Evolutionary conservation across 2,113 vertebrate genomes (phyloP).

Genomic region (Pampusana beccarii): DNA sequence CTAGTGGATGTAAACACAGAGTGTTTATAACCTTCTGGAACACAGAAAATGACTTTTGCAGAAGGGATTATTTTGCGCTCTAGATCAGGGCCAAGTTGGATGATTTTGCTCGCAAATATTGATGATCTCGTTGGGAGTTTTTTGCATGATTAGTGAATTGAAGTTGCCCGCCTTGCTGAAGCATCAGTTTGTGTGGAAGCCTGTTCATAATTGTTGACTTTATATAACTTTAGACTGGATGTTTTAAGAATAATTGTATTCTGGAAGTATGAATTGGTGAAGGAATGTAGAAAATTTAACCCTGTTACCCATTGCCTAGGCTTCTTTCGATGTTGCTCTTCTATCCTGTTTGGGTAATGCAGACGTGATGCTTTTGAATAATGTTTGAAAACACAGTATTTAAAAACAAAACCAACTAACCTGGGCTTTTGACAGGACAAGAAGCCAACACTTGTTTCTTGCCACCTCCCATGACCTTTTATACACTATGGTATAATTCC

Average conservation of each 20-base stretch:
- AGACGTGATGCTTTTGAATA: constrained; percentile 49
- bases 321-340: constrained; percentile 31
- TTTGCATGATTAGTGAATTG: not conserved
- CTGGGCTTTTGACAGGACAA: constrained; percentile 61
- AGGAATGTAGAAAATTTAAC: not conserved
- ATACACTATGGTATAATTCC: constrained; percentile 52
- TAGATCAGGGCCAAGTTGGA: not conserved
- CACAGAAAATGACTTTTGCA: not conserved
- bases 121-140: not conserved
- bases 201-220: not conserved
- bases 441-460: constrained; percentile 60
- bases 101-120: not conserved
- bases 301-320: not conserved
- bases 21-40: not conserved
- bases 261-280: not conserved
- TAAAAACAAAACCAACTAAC: constrained; percentile 8
- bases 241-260: not conserved
- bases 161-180: not conserved
- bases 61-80: not conserved
- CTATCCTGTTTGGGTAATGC: constrained; percentile 20
- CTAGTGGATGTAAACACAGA: not conserved
- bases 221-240: not conserved
- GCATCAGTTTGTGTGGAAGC: not conserved
- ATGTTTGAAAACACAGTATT: constrained; percentile 36
- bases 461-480: constrained; percentile 19